Evolutionary conservation across 2,797 vertebrate genomes (phyloP).

Genomic region (Hapalemur alaotrensis): DNA sequence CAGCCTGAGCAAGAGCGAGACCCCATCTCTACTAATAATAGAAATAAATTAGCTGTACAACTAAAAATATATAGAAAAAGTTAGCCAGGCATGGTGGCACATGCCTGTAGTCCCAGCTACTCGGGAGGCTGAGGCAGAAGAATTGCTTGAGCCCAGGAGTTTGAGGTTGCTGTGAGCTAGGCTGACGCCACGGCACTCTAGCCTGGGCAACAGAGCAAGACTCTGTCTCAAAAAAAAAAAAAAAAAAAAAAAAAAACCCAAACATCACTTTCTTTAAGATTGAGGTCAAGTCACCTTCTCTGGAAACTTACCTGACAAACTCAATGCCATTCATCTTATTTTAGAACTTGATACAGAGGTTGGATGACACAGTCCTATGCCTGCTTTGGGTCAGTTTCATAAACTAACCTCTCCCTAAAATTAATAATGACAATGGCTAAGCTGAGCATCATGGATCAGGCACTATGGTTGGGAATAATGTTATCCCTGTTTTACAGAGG

Average conservation of each 20-base stretch:
- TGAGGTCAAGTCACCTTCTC: neutral
- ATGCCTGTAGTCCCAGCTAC: no score
- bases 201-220: no score
- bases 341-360: slow-evolving; percentile 5
- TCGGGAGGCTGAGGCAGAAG: no score
- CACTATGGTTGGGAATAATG: neutral
- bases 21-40: no score
- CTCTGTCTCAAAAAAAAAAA: no score
- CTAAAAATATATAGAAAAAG: no score
- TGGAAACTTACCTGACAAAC: neutral
- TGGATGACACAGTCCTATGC: neutral
- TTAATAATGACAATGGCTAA: neutral
- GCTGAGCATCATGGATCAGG: neutral
- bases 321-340: neutral
- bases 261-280: neutral
- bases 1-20: no score
- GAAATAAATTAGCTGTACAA: no score
- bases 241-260: neutral
- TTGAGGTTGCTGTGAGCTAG: no score
- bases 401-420: neutral
- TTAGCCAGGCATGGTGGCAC: no score
- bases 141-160: no score
- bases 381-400: neutral
- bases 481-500: neutral
- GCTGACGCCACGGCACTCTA: no score